These are phyloP conservation scores for Muscicapa striata DNA, from an alignment of 2,797 vertebrate species.

Conservation along the genomic window DNA sequence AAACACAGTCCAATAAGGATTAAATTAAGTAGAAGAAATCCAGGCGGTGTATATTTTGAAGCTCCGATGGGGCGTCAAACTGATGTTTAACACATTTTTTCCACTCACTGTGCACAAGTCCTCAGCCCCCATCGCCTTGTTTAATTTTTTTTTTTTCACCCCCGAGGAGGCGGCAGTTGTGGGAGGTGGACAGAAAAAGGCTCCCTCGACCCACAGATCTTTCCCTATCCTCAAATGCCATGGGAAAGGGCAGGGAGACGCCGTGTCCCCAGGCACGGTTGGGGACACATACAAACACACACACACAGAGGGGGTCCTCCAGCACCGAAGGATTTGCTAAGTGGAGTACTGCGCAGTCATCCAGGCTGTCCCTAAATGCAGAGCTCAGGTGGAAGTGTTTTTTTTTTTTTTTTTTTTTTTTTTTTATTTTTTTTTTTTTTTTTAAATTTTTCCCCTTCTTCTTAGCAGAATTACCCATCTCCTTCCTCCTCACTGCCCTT, in stretches of 20 bases:
- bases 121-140: background rate
- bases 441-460: no score
- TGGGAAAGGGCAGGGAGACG: background rate
- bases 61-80: conserved; percentile 70
- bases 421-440: no score
- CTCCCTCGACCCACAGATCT: background rate
- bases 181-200: background rate
- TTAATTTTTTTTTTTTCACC: background rate
- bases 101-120: conserved; percentile 68
- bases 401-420: no score
- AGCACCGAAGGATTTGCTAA: background rate
- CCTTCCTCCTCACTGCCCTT: background rate
- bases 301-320: background rate
- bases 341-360: no score
- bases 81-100: conserved; percentile 75
- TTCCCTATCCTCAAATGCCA: background rate
- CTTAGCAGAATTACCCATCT: background rate
- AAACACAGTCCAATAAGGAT: conserved; percentile 63
- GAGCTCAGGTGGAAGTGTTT: background rate
- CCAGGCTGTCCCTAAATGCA: background rate
- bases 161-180: background rate
- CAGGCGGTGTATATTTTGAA: conserved; percentile 64
- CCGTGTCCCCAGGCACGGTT: background rate
- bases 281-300: background rate
- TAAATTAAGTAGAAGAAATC: conserved; percentile 79